Evolutionary conservation across 2,113 vertebrate species (phyloP), one percentile per base, ranked within the genome.

Genomic region (Octodon degus): DNA sequence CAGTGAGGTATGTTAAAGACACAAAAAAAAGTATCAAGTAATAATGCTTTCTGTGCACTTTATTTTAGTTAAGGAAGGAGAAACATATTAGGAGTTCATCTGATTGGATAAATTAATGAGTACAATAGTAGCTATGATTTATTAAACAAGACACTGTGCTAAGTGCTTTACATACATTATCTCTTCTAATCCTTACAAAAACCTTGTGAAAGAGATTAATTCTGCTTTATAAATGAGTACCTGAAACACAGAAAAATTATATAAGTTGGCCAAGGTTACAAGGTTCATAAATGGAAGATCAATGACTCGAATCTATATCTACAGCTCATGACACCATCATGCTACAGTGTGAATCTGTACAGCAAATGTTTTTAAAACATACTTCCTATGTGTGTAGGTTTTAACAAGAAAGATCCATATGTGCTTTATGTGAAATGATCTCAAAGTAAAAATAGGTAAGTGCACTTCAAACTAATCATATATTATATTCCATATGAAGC

Each of bases 41-140:
- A 20, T 24, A 37, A 58, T 30, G 50, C 24, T 70, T 68, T 86
- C 86, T 60, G 62, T 47, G 43, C 47, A 63, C 47, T 92, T 90
- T 82, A 89, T 55, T 93, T 95, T 8, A 94, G 86, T 7, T 84
- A 40, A 93, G 37, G 40, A 85, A 95, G 50, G 86, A 96, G 72
- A 89, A 95, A 77, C 83, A 92, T 50, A 86, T 85, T 53, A 95
- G 89, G 63, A 30, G 22, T 70, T 97, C 74, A 65, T 92, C 67
- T 94, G 55, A 94, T 95, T 86, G 86, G 85, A 89, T 93, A 93
- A 93, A 86, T 97, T 94, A 86, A 96, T 81, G 80, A 96, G 27
- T 32, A 89, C 30, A 88, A 79, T 53, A 95, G 86, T 47, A 84
- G 84, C 55, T 81, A n/a, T 95, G 86, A 96, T 96, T 94, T 93